A percentile compares a stretch with the other conserved stretches of the same genome.
Evolutionary conservation across 2,797 vertebrate species (phyloP).

Genomic region (Stomatorhinus walkeri): DNA sequence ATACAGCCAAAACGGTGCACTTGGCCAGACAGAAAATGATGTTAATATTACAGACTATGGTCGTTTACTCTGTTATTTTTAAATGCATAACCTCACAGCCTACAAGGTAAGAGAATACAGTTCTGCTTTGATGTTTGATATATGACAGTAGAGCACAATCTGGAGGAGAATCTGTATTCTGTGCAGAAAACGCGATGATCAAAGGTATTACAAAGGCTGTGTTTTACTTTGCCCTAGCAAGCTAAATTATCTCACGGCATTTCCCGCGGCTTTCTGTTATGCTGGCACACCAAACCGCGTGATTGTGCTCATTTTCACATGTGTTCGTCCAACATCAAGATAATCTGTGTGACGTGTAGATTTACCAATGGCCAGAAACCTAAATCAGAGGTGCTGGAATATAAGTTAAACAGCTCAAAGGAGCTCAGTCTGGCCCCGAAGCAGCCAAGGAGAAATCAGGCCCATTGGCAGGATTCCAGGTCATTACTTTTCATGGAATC

Average conservation of each 20-base stretch:
- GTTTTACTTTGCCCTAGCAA: background rate
- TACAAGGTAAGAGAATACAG: background rate
- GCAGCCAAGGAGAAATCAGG: background rate
- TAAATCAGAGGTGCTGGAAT: background rate
- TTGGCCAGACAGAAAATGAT: background rate
- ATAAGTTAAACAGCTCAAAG: background rate
- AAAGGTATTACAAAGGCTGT: background rate
- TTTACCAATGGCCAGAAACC: background rate
- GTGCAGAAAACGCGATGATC: background rate
- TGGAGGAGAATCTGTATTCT: background rate
- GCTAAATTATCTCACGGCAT: background rate
- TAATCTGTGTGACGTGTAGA: background rate
- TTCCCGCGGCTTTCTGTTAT: background rate
- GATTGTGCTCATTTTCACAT: background rate
- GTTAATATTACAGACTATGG: background rate
- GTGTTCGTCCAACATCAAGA: background rate
- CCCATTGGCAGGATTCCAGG: background rate
- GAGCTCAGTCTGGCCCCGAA: background rate
- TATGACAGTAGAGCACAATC: background rate
- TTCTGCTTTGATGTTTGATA: background rate
- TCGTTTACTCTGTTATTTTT: background rate
- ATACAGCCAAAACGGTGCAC: background rate
- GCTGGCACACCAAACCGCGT: background rate
- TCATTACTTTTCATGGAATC: slow-evolving; percentile 9
- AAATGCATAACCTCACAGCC: background rate